Evolutionary conservation across 1,140 invertebrate genomes (phyloP), one percentile per base, ranked within the genome.

Genomic region (Drosophila bocqueti): DNA sequence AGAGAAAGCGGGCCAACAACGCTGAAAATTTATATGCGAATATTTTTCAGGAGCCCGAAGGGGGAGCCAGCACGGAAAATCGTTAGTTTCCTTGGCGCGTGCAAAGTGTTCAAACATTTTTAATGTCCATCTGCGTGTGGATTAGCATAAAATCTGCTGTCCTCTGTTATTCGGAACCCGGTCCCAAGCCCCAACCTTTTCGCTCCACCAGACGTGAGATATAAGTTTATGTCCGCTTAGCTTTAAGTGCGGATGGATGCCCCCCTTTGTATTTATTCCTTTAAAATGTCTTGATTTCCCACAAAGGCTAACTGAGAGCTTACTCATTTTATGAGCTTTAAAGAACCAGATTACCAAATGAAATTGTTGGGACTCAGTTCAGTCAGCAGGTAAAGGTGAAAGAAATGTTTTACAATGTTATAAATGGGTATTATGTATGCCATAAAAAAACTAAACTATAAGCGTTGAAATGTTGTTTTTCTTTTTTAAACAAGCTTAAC

Each of bases 121-220:
- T 86, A 86, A 86, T 86, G 83, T 86, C 79, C 83, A 74, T 87
- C 83, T 87, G 76, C 52, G 76, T 74, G 80, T 65, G 74, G 84
- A 86, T 86, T 86, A 87, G 84, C 83, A 86, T 87, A 79, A 87
- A 87, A 86, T 54, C 52, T 42, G 31, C 49, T 58, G 75, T 57
- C 49, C 49, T 52, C 21, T 18, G 45, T 45, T 29, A 45, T 46
- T 40, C 45, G 45, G 40, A 8, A 26, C 43, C 31, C 18, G 11
- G 24, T 15, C 26, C 34, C 43, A 66, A 10, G 11, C 34, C 34
- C 13, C 11, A 68, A 31, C 49, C 66, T 54, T 64, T 45, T 42
- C 46, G 38, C 54, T 63, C 21, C n/a, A 18, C 43, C 21, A 45
- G 55, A 79, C 61, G 69, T 79, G 61, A 54, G 68, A 60, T 65